phyloP scores from a whole-genome alignment of 2,797 vertebrate genomes.

The Rhodeus uyekii region DNA sequence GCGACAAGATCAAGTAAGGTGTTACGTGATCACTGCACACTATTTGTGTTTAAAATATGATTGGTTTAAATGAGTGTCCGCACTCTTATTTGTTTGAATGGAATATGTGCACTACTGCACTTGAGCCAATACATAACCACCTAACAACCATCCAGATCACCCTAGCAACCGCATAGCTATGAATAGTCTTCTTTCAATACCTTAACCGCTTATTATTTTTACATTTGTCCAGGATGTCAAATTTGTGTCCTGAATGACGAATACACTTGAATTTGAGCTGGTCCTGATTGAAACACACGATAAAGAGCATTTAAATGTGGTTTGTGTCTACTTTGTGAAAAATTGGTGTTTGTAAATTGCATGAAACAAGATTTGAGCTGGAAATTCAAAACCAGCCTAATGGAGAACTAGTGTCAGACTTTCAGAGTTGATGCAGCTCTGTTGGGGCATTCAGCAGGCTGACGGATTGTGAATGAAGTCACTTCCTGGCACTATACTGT shows the following conservation, averaged over 20 bases:
- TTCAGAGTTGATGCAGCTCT: conserved; percentile 16
- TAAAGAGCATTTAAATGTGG: not conserved
- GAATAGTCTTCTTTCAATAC: not conserved
- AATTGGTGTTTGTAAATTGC: not conserved
- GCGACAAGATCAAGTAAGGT: not conserved
- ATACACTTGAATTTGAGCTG: not conserved
- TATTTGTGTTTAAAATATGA: not conserved
- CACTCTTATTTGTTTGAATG: not conserved
- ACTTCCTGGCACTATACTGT: conserved; percentile 47
- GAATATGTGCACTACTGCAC: not conserved
- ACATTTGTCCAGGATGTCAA: not conserved
- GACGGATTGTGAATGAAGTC: conserved; percentile 44
- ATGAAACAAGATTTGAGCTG: not conserved
- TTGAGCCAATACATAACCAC: not conserved
- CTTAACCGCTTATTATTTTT: not conserved
- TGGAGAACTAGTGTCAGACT: not conserved
- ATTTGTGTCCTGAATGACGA: not conserved
- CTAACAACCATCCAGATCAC: not conserved
- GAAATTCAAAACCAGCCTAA: not conserved
- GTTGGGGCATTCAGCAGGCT: conserved; percentile 35
- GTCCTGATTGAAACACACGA: not conserved
- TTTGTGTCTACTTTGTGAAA: not conserved
- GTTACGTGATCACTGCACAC: not conserved
- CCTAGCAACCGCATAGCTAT: not conserved
- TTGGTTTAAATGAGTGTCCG: not conserved